Base-by-base conservation (phyloP, 2,888 invertebrate genomes). In the Siphlonurus alternatus region DNA sequence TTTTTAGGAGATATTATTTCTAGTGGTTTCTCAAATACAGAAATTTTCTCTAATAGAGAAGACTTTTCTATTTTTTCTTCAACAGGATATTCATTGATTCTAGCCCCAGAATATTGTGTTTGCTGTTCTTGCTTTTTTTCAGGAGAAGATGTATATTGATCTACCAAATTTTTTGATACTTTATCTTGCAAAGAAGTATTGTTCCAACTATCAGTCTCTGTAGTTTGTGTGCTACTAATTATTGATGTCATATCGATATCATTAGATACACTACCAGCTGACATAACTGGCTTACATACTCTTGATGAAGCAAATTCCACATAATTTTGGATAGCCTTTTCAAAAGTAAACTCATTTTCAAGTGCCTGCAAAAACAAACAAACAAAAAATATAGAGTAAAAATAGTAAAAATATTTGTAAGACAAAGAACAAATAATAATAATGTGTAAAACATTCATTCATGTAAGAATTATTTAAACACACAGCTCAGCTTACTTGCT, bases 241-340 rank as follows among this genome's bases (percentile, higher is more conserved):
- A 38, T 38, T 5, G 7, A 38, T 15, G 38, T 38, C 15, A 38
- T 15, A 38, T 38, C 15, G 5, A 38, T 38, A 10, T 38, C 38
- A 38, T 38, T 38, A 38, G 38, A 10, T 38, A 38, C 15, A 15
- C 7, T 38, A 38, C 38, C 15, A 38, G 38, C 15, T 38, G 38
- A 38, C 15, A 38, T 38, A 5, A 38, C 38, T 38, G 38, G 38
- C 15, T 38, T 38, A 38, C 86, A 82, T 61, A 87, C 88, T 69
- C 89, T 81, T 63, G 71, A 72, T 67, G 74, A 74, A 7, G 75
- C 71, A 66, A 72, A 75, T 66, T 88, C 87, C 70, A 90, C 87
- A 76, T 92, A 92, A 69, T 88, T 87, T 73, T 91, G 87, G 70
- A 91, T 91, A 70, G 91, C 90, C 70, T 89, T 86, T 75, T 92